Base-by-base conservation (phyloP, 2,888 invertebrate genomes). In the Drosophila prolongata region DNA sequence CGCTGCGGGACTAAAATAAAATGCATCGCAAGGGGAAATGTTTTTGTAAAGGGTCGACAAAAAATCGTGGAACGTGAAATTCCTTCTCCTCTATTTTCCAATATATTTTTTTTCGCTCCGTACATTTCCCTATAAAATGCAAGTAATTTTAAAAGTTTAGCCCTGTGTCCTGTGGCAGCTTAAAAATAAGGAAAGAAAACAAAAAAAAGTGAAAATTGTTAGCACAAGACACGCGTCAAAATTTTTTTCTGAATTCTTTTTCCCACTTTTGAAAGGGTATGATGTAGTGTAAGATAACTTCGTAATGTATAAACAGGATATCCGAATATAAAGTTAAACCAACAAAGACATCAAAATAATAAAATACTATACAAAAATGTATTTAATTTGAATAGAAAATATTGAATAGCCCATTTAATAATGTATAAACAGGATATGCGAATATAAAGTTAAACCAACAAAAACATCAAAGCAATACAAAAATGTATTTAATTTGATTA, bases 121-220 rank as follows among this genome's bases (percentile, higher is more conserved):
- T 19, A 50, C 34, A 53, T 46, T 55, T 71, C 16, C 49, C 69
- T 66, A 80, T 79, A 75, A 81, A 85, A 81, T 85, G 86, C 85
- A 78, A 83, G 83, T 80, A 83, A 86, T 86, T 86, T 83, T 59
- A 71, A 82, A 82, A 75, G 82, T 72, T 82, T 79, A 75, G 81
- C 47, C 68, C 44, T 71, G 55, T 67, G 55, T 70, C 49, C 58
- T 76, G 54, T 67, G 72, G 70, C 71, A 76, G 78, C 76, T 80
- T 68, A 75, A 83, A 80, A 80, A 67, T 74, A 46, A 61, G 27
- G 43, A 54, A 61, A 27, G 35, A 52, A 55, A 27, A 61, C 55
- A 49, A 24, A 35, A 30, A 71, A 71, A 55, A 71, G 49, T 49
- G 19, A 79, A 72, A 80, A 77, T 76, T 85, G 80, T 80, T 83